These are phyloP conservation scores for Temnothorax rugatulus DNA, from an alignment of 2,888 invertebrate species.

Conservation along the genomic window DNA sequence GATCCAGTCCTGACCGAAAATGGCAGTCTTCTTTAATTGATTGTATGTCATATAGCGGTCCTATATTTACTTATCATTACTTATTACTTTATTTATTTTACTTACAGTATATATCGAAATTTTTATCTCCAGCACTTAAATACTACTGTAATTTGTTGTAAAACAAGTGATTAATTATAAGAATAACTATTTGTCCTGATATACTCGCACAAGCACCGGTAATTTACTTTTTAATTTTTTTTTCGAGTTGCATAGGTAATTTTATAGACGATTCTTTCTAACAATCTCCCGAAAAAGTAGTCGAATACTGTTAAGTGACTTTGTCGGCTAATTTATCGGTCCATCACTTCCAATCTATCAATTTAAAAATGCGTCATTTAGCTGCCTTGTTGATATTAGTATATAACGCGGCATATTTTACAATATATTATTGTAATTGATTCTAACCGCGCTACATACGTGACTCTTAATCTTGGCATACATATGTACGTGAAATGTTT, in stretches of 20 bases:
- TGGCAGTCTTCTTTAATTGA: too few species aligned
- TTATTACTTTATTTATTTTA: neutral
- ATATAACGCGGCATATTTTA: neutral
- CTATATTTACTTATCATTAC: too few species aligned
- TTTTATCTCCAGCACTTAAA: neutral
- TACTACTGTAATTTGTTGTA: neutral
- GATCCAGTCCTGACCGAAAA: too few species aligned
- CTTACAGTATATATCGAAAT: neutral
- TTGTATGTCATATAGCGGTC: too few species aligned
- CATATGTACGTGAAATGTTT: neutral
- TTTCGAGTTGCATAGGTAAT: neutral
- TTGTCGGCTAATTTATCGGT: neutral
- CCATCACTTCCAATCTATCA: neutral
- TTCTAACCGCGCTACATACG: neutral
- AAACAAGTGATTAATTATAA: neutral
- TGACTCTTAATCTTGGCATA: neutral
- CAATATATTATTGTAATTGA: neutral
- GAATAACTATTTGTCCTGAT: neutral
- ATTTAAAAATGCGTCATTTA: neutral
- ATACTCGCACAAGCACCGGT: neutral
- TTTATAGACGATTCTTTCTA: neutral
- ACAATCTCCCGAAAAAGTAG: neutral
- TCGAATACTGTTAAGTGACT: neutral
- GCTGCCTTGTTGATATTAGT: neutral
- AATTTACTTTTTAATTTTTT: neutral